Evolutionary conservation across 2,113 vertebrate genomes (phyloP), one percentile per base, ranked within the genome.

Genomic region (Corydoras sp.): DNA sequence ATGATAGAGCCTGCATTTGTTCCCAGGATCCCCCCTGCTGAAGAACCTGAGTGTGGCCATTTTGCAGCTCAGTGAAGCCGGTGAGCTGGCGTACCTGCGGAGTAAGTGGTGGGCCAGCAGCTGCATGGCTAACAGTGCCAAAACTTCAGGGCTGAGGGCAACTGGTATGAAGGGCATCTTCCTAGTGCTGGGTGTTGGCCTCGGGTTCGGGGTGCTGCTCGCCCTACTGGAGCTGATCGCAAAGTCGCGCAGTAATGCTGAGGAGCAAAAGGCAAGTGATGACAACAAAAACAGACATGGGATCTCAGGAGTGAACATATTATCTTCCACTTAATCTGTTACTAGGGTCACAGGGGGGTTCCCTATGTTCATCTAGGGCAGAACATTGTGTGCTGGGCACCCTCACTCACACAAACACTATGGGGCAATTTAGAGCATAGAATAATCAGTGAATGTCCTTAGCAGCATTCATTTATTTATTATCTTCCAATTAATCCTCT

Each of bases 21-120:
- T n/a, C 70, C 12, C 74, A 96, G 94, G 85, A 1, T 93, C 93
- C 24, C 84, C 77, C 0, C 79, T 93, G 75, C 89, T 93, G 12
- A 92, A 91, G 83, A 87, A 90, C 55, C 87, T 96, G n/a, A 93
- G 90, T 1, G 51, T 93, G 3, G 90, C 91, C 0, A 86, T 95
- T 58, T 86, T 96, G 62, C 89, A 92, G 12, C 86, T 94, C 77
- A 89, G 86, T 0, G 94, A 96, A 49, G 84, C 88, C 0, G 94
- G 94, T 0, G 88, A 92, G 5, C 85, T 96, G 3, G 86, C 91
- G 3, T 90, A 92, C 75, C 78, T 96, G 71, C 81, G 85, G 0
- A 90, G 88, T 80, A 96, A 94, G 75, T 96, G 93, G 93, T 95
- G 93, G 93, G 87, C 91, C 53, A 93, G 79, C 85, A 92, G 88